Conservation (phyloP, 2,888 invertebrate genomes). For the Pristionchus fissidentatus region DNA sequence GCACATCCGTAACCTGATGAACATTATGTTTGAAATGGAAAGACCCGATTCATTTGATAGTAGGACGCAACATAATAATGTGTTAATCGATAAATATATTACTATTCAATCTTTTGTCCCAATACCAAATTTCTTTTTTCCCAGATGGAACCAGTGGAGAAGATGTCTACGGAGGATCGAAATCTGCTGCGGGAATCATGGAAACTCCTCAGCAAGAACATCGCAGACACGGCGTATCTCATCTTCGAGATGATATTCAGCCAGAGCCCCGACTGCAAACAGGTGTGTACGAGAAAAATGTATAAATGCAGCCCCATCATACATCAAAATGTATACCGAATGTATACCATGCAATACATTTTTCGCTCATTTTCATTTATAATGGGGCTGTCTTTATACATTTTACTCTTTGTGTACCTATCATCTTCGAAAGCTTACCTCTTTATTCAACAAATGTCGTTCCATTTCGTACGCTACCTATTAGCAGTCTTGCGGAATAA, state of each 20-base stretch:
- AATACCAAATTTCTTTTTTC: background rate
- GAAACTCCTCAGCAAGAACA: conserved; percentile 59
- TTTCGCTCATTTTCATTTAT: background rate
- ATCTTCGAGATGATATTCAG: conserved; percentile 70
- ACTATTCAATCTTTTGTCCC: too few relatives aligned
- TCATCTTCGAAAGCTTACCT: background rate
- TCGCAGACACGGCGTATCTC: conserved; percentile 61
- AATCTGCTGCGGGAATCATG: conserved; percentile 55
- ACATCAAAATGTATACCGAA: too few relatives aligned
- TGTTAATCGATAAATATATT: too few relatives aligned
- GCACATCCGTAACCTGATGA: too few relatives aligned
- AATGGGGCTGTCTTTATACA: background rate
- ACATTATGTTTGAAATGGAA: too few relatives aligned
- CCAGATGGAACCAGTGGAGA: conserved; percentile 59
- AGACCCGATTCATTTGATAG: too few relatives aligned
- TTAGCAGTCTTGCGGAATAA: too few relatives aligned
- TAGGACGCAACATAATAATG: too few relatives aligned
- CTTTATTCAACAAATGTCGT: background rate
- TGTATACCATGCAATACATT: too few relatives aligned
- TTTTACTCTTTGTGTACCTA: background rate
- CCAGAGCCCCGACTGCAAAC: conserved; percentile 67
- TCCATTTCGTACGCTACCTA: background rate
- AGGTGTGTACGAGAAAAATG: conserved; percentile 53
- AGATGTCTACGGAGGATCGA: conserved; percentile 57
- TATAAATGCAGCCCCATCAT: too few relatives aligned